Conservation (phyloP, 2,113 vertebrate species). For the Ariopsis seemanni region DNA sequence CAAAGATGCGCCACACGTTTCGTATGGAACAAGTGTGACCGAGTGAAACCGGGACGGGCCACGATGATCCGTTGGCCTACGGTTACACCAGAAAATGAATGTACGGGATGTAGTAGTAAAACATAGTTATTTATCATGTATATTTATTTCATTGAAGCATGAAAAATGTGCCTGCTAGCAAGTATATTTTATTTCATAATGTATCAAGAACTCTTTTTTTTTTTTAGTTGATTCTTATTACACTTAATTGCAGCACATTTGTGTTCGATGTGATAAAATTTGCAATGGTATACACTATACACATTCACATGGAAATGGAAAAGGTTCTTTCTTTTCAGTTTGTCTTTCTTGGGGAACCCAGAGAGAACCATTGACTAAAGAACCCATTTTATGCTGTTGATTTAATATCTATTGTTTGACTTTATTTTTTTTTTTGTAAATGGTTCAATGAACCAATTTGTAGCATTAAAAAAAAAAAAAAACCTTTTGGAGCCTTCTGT, state of each 20-base stretch:
- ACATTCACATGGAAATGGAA: neutral
- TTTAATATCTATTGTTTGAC: neutral
- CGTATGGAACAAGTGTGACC: neutral
- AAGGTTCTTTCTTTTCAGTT: neutral
- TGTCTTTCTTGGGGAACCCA: neutral
- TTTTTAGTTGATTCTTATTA: neutral
- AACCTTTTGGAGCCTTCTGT: neutral
- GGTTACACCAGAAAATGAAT: neutral
- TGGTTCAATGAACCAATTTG: neutral
- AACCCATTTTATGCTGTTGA: neutral
- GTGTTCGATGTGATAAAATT: neutral
- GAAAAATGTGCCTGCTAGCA: neutral
- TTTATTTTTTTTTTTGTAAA: neutral
- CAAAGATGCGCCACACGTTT: neutral
- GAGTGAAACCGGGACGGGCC: neutral
- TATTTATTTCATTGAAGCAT: neutral
- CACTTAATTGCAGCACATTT: neutral
- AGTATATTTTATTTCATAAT: neutral
- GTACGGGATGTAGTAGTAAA: too few species aligned
- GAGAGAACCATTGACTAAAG: neutral
- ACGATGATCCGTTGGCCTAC: neutral
- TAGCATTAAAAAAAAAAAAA: neutral
- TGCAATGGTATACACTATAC: too few species aligned
- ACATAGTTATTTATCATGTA: neutral
- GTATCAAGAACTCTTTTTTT: accelerated